Evolutionary conservation across 2,888 invertebrate genomes (phyloP), one percentile per base, ranked within the genome.

Genomic region (Teleiodes luculella): DNA sequence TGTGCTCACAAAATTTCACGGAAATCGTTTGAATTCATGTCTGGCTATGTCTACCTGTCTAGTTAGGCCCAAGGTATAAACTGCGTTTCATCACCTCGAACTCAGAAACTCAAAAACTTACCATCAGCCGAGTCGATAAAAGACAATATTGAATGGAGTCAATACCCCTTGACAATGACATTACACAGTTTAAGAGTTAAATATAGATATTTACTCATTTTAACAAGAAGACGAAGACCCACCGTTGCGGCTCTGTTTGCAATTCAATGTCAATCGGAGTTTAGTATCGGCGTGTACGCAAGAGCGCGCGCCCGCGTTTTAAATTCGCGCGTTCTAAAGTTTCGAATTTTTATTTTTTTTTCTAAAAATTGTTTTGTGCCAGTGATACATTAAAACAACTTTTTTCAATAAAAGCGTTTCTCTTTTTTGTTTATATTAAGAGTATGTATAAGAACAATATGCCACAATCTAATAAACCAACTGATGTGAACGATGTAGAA

Each of bases 401-500:
- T 13, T 30, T 30, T 1, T 7, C 11, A 28, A 45, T 28, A 13
- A 30, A 24, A 6, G 7, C 10, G 11, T 43, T 24, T 46, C 24
- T 30, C 3, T 6, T n/a, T 33, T 47, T 18, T 33, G 16, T 36
- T 16, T 31, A 18, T 47, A 33, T 2, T 4, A 33, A 33, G 33
- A 39, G 7, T 3, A 53, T 47, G 52, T 24, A 33, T 41, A 63
- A 68, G 20, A 76, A 72, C 52, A 59, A 63, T 33, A 33, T 57
- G 1, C 58, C 57, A 7, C 63, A 58, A 48, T 52, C 62, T 35
- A 61, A 59, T 11, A 68, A 65, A 47, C 52, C 64, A 5, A 16
- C 73, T 47, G 76, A 84, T 39, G 52, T 70, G 28, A 74, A 75
- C 18, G 77, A 74, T 5, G 63, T 87, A 0, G 83, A 83, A 45